These are phyloP conservation scores for Eilema caniola DNA, from an alignment of 2,888 invertebrate species.

Conservation along the genomic window DNA sequence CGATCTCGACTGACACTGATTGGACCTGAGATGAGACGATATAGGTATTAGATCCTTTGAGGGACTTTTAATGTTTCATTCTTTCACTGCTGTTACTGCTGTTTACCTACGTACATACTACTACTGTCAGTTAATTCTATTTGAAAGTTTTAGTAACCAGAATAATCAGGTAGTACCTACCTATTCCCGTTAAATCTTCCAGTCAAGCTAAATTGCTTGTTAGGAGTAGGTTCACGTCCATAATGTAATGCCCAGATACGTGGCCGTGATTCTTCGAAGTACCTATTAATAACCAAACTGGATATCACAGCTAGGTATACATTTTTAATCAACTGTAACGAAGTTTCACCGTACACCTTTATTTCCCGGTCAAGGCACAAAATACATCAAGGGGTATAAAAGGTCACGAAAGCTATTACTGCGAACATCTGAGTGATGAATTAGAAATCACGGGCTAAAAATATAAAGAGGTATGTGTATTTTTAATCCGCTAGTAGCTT, in stretches of 20 bases:
- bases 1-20: too few species aligned
- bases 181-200: too few species aligned
- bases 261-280: not conserved
- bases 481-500: not conserved
- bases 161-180: too few species aligned
- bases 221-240: too few species aligned
- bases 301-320: not conserved
- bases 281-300: not conserved
- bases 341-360: slow-evolving; percentile 1
- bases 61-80: too few species aligned
- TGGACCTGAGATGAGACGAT: too few species aligned
- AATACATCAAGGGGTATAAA: slow-evolving; percentile 38
- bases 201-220: too few species aligned
- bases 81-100: too few species aligned
- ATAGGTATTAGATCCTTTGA: too few species aligned
- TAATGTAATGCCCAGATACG: not conserved
- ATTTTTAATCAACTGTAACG: slow-evolving; percentile 14
- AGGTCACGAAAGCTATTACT: slow-evolving; percentile 61
- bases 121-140: too few species aligned
- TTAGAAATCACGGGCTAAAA: slow-evolving; percentile 47
- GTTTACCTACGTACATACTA: too few species aligned
- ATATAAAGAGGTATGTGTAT: not conserved
- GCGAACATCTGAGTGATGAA: slow-evolving; percentile 53
- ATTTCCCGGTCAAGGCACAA: slow-evolving; percentile 8
- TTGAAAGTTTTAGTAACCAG: too few species aligned